Percentiles rank a stretch among this genome's conserved stretches.
Evolutionary conservation across 30 jellyfish, hydroid and myxozoan species (phyloP).

Genomic region (Turritopsis rubra): DNA sequence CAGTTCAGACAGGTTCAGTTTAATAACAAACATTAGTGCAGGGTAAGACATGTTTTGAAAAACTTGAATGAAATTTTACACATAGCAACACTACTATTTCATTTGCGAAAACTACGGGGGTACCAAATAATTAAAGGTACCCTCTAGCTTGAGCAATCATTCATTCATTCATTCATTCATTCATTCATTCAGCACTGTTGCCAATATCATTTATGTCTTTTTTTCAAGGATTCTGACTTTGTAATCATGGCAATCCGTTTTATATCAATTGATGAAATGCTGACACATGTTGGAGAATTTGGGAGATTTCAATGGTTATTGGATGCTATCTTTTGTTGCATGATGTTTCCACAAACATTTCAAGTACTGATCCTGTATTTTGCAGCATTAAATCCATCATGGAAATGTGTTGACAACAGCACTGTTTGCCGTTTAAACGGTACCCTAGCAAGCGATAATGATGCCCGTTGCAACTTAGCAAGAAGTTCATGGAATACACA

Average conservation of each 20-base stretch:
- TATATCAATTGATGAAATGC: slow-evolving; percentile 32
- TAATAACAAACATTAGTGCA: too few species aligned
- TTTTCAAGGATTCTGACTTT: too few species aligned
- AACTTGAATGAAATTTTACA: too few species aligned
- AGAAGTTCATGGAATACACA: slow-evolving; percentile 47
- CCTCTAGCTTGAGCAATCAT: too few species aligned
- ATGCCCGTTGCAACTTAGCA: slow-evolving; percentile 24
- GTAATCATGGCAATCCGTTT: neutral
- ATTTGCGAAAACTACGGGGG: too few species aligned
- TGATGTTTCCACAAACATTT: slow-evolving; percentile 52
- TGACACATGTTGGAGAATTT: slow-evolving; percentile 62
- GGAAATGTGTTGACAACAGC: slow-evolving; percentile 68
- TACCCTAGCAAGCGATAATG: slow-evolving; percentile 23
- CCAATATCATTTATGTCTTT: too few species aligned
- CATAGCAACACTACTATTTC: too few species aligned
- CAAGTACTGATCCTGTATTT: slow-evolving; percentile 64
- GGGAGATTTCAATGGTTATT: slow-evolving; percentile 46
- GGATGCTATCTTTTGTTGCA: slow-evolving; percentile 42
- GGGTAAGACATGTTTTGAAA: too few species aligned
- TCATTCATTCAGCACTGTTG: too few species aligned
- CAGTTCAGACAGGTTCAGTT: too few species aligned
- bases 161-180: too few species aligned
- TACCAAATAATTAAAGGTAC: too few species aligned
- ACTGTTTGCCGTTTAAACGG: slow-evolving; percentile 32
- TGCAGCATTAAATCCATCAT: slow-evolving; percentile 56